These are phyloP conservation scores for Enteromius afrohamiltoni DNA, from an alignment of 2,797 vertebrate genomes.

Conservation along the genomic window DNA sequence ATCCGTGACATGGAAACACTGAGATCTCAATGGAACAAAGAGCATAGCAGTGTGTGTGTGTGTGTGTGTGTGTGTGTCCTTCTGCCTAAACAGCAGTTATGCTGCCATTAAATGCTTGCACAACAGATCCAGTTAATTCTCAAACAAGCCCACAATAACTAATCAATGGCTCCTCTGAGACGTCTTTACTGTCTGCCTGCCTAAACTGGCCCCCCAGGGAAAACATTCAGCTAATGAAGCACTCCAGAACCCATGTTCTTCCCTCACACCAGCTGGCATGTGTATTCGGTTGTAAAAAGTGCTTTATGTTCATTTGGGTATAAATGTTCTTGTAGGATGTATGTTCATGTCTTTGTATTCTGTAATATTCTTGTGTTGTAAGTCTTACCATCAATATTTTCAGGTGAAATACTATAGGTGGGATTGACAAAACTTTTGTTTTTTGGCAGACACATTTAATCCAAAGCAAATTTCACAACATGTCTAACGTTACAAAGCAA, in stretches of 20 bases:
- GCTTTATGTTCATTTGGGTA: constrained; percentile 26
- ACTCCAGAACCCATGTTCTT: constrained; percentile 20
- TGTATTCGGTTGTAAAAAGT: constrained; percentile 42
- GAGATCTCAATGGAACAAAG: not conserved
- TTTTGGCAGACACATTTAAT: not conserved
- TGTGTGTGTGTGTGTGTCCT: constrained; percentile 11
- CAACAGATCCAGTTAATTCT: constrained; percentile 63
- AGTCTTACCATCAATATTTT: not conserved
- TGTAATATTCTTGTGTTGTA: constrained; percentile 15
- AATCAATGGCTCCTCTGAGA: constrained; percentile 59
- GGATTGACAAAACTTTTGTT: not conserved
- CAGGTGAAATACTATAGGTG: not conserved
- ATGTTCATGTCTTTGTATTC: constrained; percentile 6
- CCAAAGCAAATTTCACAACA: not conserved
- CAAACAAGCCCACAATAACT: constrained; percentile 65
- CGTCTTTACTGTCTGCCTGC: constrained; percentile 9
- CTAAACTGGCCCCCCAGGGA: constrained; percentile 33
- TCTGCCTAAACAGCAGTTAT: constrained; percentile 14
- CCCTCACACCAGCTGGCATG: constrained; percentile 34
- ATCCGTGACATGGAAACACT: constrained; percentile 9
- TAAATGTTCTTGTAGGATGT: constrained; percentile 6
- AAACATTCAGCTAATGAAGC: constrained; percentile 42
- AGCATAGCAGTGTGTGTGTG: not conserved
- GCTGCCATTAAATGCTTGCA: constrained; percentile 58
- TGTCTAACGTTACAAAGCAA: not conserved